These are phyloP conservation scores for Lithosia quadra DNA, from an alignment of 2,888 invertebrate species.

Conservation along the genomic window DNA sequence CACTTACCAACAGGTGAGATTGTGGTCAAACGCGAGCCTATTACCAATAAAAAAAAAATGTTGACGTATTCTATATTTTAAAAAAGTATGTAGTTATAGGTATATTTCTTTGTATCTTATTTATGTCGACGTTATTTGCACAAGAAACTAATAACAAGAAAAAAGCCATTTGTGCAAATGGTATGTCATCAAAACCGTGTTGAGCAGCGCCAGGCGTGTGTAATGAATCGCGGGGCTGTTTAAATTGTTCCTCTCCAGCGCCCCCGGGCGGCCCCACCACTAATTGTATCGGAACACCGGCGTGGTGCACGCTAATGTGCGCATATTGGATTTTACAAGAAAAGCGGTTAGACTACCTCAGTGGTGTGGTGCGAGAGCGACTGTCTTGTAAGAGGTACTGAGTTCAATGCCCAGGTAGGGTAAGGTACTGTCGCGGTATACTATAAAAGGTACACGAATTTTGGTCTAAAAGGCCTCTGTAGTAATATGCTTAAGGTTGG, in stretches of 20 bases:
- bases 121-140: not conserved
- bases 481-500: too few relatives aligned
- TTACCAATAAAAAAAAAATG: too few relatives aligned
- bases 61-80: too few relatives aligned
- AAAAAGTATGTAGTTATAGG: too few relatives aligned
- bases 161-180: constrained; percentile 6
- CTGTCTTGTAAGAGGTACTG: not conserved
- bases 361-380: not conserved
- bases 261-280: constrained; percentile 17
- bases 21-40: too few relatives aligned
- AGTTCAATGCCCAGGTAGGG: not conserved
- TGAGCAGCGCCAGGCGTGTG: constrained; percentile 23
- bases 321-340: constrained; percentile 11
- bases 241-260: constrained; percentile 55
- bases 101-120: not conserved
- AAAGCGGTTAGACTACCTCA: not conserved
- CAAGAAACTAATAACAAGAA: not conserved
- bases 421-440: too few relatives aligned
- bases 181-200: not conserved
- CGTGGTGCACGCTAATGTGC: not conserved
- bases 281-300: not conserved
- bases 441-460: too few relatives aligned
- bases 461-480: too few relatives aligned
- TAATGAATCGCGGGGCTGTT: constrained; percentile 49
- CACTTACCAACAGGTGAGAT: too few relatives aligned